Percentiles rank a stretch among this genome's conserved stretches.
phyloP scores from a whole-genome alignment of 1,140 invertebrate species.

The Ditylenchus dipsaci region DNA sequence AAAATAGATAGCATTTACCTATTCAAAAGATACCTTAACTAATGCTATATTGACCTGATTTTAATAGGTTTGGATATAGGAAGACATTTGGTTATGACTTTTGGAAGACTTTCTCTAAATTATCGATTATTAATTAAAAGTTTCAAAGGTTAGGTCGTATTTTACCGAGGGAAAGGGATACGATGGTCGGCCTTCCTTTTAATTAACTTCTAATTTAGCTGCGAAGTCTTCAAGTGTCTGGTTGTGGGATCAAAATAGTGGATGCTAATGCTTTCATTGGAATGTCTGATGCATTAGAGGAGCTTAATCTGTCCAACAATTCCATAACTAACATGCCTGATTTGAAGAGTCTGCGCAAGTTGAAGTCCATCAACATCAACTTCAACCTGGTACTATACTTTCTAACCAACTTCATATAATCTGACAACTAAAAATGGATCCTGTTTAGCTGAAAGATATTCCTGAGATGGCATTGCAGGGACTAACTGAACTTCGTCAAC shows the following conservation, averaged over 20 bases:
- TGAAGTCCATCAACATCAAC: constrained; percentile 41
- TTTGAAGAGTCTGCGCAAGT: constrained; percentile 25
- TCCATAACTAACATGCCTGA: constrained; percentile 24
- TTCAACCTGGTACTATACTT: constrained; percentile 22
- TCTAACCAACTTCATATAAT: background rate
- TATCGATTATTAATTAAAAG: no score
- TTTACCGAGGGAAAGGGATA: no score
- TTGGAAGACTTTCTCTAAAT: no score
- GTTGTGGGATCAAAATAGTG: constrained; percentile 27
- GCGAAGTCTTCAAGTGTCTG: constrained; percentile 29
- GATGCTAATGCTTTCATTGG: constrained; percentile 22
- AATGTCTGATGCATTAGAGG: constrained; percentile 29
- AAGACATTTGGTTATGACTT: no score
- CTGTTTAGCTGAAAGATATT: constrained; percentile 37
- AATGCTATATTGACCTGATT: no score
- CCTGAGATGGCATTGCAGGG: constrained; percentile 38
- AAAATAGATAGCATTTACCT: no score
- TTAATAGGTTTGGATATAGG: no score
- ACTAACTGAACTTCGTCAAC: constrained; percentile 34
- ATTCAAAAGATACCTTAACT: no score
- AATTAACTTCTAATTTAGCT: constrained; percentile 13
- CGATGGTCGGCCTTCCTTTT: no score
- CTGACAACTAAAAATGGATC: background rate
- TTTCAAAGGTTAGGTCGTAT: no score
- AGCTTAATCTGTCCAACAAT: constrained; percentile 39